Evolutionary conservation across 2,888 invertebrate species (phyloP).

Genomic region (Caenorhabditis sp.): DNA sequence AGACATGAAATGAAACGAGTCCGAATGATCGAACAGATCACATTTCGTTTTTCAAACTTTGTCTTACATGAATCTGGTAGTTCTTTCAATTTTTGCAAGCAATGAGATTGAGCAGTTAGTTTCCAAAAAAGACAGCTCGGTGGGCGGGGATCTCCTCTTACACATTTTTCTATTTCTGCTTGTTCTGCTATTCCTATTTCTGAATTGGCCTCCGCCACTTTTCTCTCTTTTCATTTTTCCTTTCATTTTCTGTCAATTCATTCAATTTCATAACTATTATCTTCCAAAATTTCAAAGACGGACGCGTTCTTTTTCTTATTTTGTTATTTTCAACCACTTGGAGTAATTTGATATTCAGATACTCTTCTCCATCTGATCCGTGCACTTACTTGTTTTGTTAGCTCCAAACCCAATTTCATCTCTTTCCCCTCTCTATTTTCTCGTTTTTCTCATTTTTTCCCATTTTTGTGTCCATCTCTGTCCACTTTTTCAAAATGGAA

Average conservation of each 20-base stretch:
- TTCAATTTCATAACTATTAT: too few relatives aligned
- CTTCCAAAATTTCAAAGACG: too few relatives aligned
- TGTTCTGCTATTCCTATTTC: neutral
- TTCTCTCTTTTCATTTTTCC: constrained; percentile 10
- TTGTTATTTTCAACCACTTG: neutral
- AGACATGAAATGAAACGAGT: constrained; percentile 20
- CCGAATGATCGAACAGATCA: neutral
- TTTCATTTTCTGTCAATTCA: constrained; percentile 46
- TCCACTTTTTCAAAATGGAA: constrained; percentile 11
- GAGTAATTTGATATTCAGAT: constrained; percentile 27
- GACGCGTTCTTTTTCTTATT: constrained; percentile 10
- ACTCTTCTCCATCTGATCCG: neutral
- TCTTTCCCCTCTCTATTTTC: neutral
- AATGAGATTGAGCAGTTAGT: constrained; percentile 11
- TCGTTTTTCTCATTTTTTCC: constrained; percentile 3
- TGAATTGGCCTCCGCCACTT: constrained; percentile 5
- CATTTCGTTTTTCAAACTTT: constrained; percentile 14
- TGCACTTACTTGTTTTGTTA: constrained; percentile 24
- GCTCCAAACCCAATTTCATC: constrained; percentile 6
- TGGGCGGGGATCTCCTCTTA: constrained; percentile 42
- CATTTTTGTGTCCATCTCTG: constrained; percentile 5
- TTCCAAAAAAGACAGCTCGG: constrained; percentile 21
- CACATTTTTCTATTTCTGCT: constrained; percentile 41
- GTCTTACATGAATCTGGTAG: constrained; percentile 24
- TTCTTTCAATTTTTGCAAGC: constrained; percentile 30